Percentiles rank a stretch among this genome's conserved stretches.
phyloP scores from a whole-genome alignment of 2,888 invertebrate genomes.

The Copidosoma aretas region DNA sequence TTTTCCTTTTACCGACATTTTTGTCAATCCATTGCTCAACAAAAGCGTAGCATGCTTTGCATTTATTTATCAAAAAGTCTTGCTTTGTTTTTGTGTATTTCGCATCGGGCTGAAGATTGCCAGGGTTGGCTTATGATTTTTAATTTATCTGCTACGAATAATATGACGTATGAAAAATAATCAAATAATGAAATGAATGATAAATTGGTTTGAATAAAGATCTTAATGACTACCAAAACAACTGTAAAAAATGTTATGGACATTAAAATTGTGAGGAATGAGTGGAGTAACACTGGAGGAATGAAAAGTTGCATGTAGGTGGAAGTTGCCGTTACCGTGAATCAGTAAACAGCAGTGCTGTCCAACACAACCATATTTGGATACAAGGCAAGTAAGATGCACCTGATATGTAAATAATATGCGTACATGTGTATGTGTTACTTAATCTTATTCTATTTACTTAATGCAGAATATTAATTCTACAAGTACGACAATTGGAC shows the following conservation, averaged over 20 bases:
- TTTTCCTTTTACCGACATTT: constrained; percentile 46
- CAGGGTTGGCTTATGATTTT: constrained; percentile 44
- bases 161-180: neutral
- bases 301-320: too few relatives aligned
- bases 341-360: neutral
- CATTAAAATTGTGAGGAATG: neutral
- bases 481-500: too few relatives aligned
- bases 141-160: constrained; percentile 48
- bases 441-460: too few relatives aligned
- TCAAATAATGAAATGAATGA: constrained; percentile 4
- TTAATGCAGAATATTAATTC: too few relatives aligned
- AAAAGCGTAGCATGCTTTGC: constrained; percentile 52
- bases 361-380: constrained; percentile 28
- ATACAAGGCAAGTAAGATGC: constrained; percentile 11
- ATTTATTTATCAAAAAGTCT: too few relatives aligned
- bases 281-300: too few relatives aligned
- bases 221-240: neutral
- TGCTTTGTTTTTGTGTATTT: too few relatives aligned
- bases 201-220: constrained; percentile 6
- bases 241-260: neutral
- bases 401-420: constrained; percentile 7
- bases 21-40: constrained; percentile 49
- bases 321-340: constrained; percentile 14
- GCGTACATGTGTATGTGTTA: too few relatives aligned
- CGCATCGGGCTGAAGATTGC: constrained; percentile 48